Evolutionary conservation across 2,113 vertebrate genomes (phyloP).

Genomic region (Marmota flaviventris): DNA sequence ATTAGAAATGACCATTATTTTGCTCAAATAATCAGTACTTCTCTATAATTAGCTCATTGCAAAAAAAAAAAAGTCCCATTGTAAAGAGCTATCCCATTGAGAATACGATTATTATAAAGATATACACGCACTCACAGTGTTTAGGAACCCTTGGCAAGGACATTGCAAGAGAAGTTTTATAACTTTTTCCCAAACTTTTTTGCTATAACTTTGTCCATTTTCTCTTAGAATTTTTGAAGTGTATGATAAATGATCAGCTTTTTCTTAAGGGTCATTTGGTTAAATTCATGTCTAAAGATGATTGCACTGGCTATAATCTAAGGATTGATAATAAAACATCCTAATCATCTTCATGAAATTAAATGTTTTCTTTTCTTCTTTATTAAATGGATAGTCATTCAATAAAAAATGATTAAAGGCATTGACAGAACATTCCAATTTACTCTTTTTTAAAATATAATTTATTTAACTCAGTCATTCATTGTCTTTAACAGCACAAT

Average conservation of each 20-base stretch:
- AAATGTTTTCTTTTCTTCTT: background rate
- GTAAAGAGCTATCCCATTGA: background rate
- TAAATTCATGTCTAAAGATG: constrained; percentile 25
- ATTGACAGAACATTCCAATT: background rate
- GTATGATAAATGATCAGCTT: background rate
- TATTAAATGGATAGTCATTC: background rate
- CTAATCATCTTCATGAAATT: background rate
- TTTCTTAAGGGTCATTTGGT: background rate
- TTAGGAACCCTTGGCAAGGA: background rate
- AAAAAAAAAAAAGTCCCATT: constrained; percentile 3
- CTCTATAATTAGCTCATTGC: background rate
- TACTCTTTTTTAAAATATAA: constrained; percentile 26
- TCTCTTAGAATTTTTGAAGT: background rate
- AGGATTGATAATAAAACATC: background rate
- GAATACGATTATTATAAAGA: constrained; percentile 22
- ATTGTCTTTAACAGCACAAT: background rate
- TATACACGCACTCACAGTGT: background rate
- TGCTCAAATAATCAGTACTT: background rate
- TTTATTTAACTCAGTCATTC: background rate
- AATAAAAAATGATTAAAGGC: constrained; percentile 38
- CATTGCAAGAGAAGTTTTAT: background rate
- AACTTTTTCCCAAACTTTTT: background rate
- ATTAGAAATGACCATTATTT: background rate
- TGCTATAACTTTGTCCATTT: background rate
- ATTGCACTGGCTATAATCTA: background rate